Evolutionary conservation across 2,888 invertebrate genomes (phyloP).

Genomic region (Panzeria rudis): DNA sequence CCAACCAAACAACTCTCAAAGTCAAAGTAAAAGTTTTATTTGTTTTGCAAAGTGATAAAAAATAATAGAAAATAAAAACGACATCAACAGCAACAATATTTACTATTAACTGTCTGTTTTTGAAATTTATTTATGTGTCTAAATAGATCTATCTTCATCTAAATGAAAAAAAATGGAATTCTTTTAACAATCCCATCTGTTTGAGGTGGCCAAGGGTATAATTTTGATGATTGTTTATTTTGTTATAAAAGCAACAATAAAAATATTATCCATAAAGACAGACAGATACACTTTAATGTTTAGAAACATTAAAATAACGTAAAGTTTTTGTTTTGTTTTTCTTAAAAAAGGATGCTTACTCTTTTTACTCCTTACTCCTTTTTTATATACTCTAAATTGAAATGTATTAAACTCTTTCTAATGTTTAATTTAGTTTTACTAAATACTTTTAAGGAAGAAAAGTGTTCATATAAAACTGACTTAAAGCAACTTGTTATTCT

Average conservation of each 20-base stretch:
- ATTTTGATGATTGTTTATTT: constrained; percentile 72
- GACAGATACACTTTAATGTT: constrained; percentile 49
- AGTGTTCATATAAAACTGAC: background rate
- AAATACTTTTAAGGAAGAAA: background rate
- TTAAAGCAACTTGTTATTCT: constrained; percentile 13
- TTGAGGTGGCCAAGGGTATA: constrained; percentile 72
- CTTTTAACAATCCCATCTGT: constrained; percentile 52
- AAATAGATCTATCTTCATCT: constrained; percentile 41
- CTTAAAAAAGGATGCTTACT: constrained; percentile 36
- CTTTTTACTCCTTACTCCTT: background rate
- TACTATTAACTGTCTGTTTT: constrained; percentile 59
- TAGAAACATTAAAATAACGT: constrained; percentile 66
- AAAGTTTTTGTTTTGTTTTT: constrained; percentile 29
- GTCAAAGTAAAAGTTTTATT: constrained; percentile 69
- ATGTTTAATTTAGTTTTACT: constrained; percentile 46
- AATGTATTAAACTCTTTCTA: constrained; percentile 36
- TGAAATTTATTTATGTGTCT: constrained; percentile 57
- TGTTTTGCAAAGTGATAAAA: constrained; percentile 69
- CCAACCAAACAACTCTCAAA: constrained; percentile 17
- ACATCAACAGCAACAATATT: constrained; percentile 49
- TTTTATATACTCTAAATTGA: constrained; percentile 20
- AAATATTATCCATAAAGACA: constrained; percentile 10
- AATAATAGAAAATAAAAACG: constrained; percentile 57
- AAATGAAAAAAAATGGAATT: constrained; percentile 11
- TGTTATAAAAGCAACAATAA: constrained; percentile 64